Base-by-base conservation (phyloP, 2,888 invertebrate species). In the Dryococelus australis region DNA sequence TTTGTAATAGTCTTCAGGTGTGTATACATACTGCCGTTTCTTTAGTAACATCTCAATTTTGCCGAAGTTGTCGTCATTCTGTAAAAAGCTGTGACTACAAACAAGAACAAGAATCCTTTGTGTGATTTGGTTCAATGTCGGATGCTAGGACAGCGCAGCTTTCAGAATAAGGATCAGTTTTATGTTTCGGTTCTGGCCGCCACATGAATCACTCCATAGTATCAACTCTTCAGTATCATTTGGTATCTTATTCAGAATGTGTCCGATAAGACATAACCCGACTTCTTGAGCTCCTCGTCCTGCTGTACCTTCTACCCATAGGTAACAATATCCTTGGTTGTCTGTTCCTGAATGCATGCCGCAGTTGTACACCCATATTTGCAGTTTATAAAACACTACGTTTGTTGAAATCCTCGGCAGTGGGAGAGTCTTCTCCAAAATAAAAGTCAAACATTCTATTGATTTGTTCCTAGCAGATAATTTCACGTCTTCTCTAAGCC, bases 391-490 rank as follows among this genome's bases (percentile, higher is more conserved):
- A 86, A 89, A 90, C 13, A 90, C 87, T 20, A 90, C 87, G 84
- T 89, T 90, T 43, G 90, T 90, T 13, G 90, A 89, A 27, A 91
- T 90, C 6, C 89, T 43, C 43, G 90, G 90, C 26, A 90, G 87
- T 51, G 89, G 89, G 47, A 91, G 87, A 9, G 90, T 90, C 89
- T 90, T 90, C 85, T 90, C 86, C 83, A 91, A 85, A 89, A 91
- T 89, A 86, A 47, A 47, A 90, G 88, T 88, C 13, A 89, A 65
- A 47, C 47, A 47, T 47, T 89, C 88, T 43, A 86, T 28, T 27
- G 86, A 28, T 35, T 87, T 80, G 20, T 87, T 47, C 53, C 43
- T 78, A 26, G 53, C 84, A 35, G 89, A 88, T 80, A 83, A 35
- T 78, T 81, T 35, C 51, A 88, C 85, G 53, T 89, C 89, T 26